Evolutionary conservation across 2,113 vertebrate genomes (phyloP), one percentile per base, ranked within the genome.

Genomic region (Perognathus longimembris): DNA sequence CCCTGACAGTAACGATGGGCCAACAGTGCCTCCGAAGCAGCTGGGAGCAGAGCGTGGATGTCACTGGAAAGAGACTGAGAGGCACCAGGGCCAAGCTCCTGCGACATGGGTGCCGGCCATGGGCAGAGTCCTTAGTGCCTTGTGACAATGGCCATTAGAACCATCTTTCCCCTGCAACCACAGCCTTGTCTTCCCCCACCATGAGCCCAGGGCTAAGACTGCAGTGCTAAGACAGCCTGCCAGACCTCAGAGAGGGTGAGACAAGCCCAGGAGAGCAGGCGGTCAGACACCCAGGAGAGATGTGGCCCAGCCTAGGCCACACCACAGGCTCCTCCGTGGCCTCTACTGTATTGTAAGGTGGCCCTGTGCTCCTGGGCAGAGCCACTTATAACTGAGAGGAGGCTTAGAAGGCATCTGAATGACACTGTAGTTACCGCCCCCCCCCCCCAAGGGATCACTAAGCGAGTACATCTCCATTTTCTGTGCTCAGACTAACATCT

Each of bases 1-100:
- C 30, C 61, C 15, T 18, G 32, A 61, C 42, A 61, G 10, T 26
- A 57, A 69, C 63, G 42, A 69, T 26, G 2, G 2, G 18, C 50
- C 0, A 8, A 7, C 22, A 1, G 38, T 42, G 6, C 20, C 38
- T 17, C 1, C 3, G 38, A 21, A 28, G n/a, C 9, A 40, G 2
- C 9, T 1, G 0, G 38, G 50, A 18, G 17, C 50, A 54, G 50
- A 54, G 50, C 50, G 4, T 54, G 50, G 50, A 45, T 54, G 50
- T 54, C 24, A 57, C 42, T 20, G 2, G n/a, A 24, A 42, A 54
- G 22, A 70, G 45, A 57, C 50, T 3, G 15, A 54, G 70, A 7
- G 24, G 4, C 22, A 24, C 4, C 34, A 54, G 14, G 50, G 3
- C 50, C n/a, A 45, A 45, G 45, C 45, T 45, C 45, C 45, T 45